Evolutionary conservation across 2,888 invertebrate species (phyloP), one percentile per base, ranked within the genome.

Genomic region (Agrochola lychnidis): DNA sequence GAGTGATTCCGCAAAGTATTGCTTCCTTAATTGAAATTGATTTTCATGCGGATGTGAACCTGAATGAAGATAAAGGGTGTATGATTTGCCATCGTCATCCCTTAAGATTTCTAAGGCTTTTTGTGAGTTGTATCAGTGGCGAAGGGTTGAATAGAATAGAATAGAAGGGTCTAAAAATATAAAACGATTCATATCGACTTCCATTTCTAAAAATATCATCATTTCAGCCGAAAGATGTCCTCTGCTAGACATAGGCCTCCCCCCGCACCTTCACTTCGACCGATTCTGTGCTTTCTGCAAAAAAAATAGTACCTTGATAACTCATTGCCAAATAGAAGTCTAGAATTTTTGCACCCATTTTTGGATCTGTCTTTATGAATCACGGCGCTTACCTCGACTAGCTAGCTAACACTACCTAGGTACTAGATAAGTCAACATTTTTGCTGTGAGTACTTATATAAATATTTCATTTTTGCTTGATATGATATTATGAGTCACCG

Each of bases 11-110:
- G 48, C 25, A 12, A 70, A 16, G 16, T n/a, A 53, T 45, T 42
- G 51, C 36, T 67, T 63, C 36, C 62, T 19, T 67, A 59, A 70
- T 68, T 63, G 36, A 71, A 71, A 81, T 59, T 30, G 57, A 63
- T 68, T 78, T 61, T 71, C 30, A 22, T 51, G n/a, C 25, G 56
- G 57, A 57, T n/a, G 16, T 61, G 10, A 10, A 59, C 59, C 48
- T 66, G 48, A 76, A 51, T 40, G 36, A 36, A 14, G 9, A 76
- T 61, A 56, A 56, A 70, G 14, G 7, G 14, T 40, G 10, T 19
- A 53, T 63, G 36, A 59, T 57, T 63, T 10, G 14, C 22, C 12
- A 56, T 66, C 9, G 40, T 53, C n/a, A 76, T 70, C 14, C 25
- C 10, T 69, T 42, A n/a, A 0, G 22, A 30, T 59, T 48, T 30